These are phyloP conservation scores for Maniola hyperantus DNA, from an alignment of 2,888 invertebrate species.

Conservation along the genomic window DNA sequence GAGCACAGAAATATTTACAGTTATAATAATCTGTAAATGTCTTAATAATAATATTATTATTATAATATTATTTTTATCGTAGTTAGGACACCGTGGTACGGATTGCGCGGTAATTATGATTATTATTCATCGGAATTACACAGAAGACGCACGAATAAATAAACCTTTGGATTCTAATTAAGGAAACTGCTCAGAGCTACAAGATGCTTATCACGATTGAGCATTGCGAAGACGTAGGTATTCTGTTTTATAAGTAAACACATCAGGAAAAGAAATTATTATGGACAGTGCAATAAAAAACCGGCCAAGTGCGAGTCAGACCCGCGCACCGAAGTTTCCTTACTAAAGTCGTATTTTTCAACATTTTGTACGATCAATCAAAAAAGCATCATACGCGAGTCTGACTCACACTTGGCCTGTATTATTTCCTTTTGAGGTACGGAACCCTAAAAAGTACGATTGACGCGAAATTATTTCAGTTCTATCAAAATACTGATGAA, in stretches of 20 bases:
- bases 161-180: conserved; percentile 49
- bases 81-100: conserved; percentile 58
- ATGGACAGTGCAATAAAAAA: neutral
- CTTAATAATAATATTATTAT: neutral
- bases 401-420: too few species aligned
- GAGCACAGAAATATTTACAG: neutral
- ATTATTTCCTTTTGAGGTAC: too few species aligned
- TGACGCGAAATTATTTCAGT: too few species aligned
- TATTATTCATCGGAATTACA: conserved; percentile 30
- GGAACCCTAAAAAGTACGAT: too few species aligned
- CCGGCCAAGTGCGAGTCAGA: too few species aligned
- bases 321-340: too few species aligned
- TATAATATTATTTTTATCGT: conserved; percentile 43
- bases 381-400: too few species aligned
- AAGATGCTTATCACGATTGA: conserved; percentile 44
- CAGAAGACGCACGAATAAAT: conserved; percentile 32
- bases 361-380: too few species aligned
- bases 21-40: neutral
- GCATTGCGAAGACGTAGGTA: conserved; percentile 16
- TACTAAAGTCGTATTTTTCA: too few species aligned
- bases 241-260: conserved; percentile 7
- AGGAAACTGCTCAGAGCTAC: conserved; percentile 38
- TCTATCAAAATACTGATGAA: too few species aligned
- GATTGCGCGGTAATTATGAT: conserved; percentile 37
- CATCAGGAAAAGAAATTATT: conserved; percentile 4